Conservation (phyloP, 2,797 vertebrate genomes). For the Crossoptilon crossoptilon region DNA sequence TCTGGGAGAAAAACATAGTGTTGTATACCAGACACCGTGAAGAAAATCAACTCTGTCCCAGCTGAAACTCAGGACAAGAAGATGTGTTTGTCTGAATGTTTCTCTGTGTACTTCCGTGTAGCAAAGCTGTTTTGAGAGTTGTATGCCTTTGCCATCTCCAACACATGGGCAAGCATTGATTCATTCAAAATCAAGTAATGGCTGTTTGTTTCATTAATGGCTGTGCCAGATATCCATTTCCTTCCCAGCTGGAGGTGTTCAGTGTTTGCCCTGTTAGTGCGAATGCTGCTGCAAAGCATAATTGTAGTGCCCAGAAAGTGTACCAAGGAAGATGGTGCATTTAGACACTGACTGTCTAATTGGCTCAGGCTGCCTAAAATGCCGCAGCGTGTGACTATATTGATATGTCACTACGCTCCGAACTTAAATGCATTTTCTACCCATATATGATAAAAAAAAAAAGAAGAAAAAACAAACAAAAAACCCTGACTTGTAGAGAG, state of each 20-base stretch:
- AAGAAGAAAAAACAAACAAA: no score
- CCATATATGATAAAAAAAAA: fast-evolving
- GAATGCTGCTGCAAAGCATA: not conserved
- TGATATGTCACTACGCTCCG: not conserved
- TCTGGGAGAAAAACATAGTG: no score
- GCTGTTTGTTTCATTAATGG: not conserved
- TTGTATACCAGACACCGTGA: no score
- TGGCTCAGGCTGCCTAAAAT: not conserved
- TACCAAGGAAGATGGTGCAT: not conserved
- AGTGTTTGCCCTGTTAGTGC: not conserved
- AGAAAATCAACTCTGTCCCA: no score
- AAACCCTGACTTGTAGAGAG: not conserved
- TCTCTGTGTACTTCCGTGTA: not conserved
- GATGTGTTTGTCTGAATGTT: not conserved
- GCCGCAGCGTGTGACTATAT: not conserved
- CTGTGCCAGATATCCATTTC: not conserved
- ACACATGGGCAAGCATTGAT: not conserved
- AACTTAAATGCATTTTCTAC: not conserved
- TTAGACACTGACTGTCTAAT: not conserved
- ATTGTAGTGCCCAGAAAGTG: not conserved
- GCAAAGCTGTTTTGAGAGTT: not conserved
- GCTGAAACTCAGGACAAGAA: not conserved
- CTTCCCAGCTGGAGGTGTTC: not conserved
- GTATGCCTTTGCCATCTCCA: not conserved
- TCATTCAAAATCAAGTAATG: fast-evolving